Percentiles rank a stretch among this genome's conserved stretches.
Evolutionary conservation across 30 jellyfish, hydroid and myxozoan genomes (phyloP).

Genomic region (Aurelia sp.): DNA sequence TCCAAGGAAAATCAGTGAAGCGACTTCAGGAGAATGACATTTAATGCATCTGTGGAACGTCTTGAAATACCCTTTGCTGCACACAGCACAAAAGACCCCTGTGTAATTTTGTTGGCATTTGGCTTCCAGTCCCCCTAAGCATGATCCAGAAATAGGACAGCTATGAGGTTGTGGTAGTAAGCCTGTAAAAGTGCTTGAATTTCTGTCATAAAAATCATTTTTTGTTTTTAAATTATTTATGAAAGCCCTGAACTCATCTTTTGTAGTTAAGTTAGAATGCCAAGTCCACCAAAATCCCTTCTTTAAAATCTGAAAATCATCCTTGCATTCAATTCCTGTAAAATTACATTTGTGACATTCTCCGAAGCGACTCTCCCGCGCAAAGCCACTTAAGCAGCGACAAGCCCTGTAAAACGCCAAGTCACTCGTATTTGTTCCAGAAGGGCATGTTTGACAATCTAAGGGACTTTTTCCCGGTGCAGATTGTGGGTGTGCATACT

Average conservation of each 20-base stretch:
- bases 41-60: no score
- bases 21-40: no score
- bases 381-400: not conserved
- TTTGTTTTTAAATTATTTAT: not conserved
- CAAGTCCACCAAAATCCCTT: slow-evolving; percentile 19
- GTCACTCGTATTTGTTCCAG: slow-evolving; percentile 41
- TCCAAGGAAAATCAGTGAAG: not conserved
- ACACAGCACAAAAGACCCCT: slow-evolving; percentile 23
- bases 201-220: slow-evolving; percentile 7
- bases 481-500: slow-evolving; percentile 28
- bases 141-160: slow-evolving; percentile 7
- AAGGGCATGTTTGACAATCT: slow-evolving; percentile 69
- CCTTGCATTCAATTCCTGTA: not conserved
- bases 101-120: slow-evolving; percentile 9
- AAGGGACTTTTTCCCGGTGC: slow-evolving; percentile 64
- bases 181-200: not conserved
- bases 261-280: not conserved
- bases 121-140: not conserved
- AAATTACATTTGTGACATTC: not conserved
- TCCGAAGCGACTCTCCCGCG: slow-evolving; percentile 29
- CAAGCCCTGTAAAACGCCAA: slow-evolving; percentile 17
- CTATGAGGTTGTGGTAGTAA: not conserved
- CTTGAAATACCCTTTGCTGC: not conserved
- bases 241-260: not conserved
- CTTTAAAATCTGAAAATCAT: not conserved